Base-by-base conservation (phyloP, 2,888 invertebrate genomes). In the Lochmaea crataegi region DNA sequence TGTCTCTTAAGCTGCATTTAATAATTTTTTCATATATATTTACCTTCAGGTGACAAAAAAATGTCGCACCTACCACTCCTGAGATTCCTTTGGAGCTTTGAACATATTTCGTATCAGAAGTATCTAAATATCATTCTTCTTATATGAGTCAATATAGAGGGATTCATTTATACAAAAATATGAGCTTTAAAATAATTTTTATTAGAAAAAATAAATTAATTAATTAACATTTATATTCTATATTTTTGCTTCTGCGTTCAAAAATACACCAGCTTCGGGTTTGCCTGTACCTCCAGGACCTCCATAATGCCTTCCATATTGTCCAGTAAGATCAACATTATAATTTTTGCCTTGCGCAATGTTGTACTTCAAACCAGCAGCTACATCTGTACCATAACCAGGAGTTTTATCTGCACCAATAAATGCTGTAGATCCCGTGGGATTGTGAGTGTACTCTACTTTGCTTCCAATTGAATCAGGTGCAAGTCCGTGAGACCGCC, bases 381-480 rank as follows among this genome's bases (percentile, higher is more conserved):
- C 69, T 0, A 82, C 42, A 66, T 81, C 81, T 16, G 83, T 83
- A 57, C 83, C 83, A 73, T 69, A 77, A 22, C 76, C 58, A n/a
- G 76, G 75, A 0, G 78, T 76, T 14, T 75, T 79, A 41, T 79
- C 78, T 12, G 80, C 83, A 1, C 72, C 72, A 9, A 80, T 12
- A 48, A 80, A 81, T n/a, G 82, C 71, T 61, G 67, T 51, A 9
- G 81, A 80, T 22, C 79, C 79, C 14, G 80, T 78, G 14, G 82
- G 82, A 32, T 75, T 73, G 75, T 83, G 80, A 12, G 71, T 58
- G 72, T 82, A 83, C 58, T 78, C 80, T 61, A 83, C 45, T 38
- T 76, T 74, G 18, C 81, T 82, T 60, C 82, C 81, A 72, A 77
- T 56, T 12, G 78, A 79, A 12, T 78, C 79, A n/a, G 82, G 82